Percentiles rank a stretch among this genome's conserved stretches.
Conservation (phyloP, 2,888 invertebrate species). For the Cryptus armator region DNA sequence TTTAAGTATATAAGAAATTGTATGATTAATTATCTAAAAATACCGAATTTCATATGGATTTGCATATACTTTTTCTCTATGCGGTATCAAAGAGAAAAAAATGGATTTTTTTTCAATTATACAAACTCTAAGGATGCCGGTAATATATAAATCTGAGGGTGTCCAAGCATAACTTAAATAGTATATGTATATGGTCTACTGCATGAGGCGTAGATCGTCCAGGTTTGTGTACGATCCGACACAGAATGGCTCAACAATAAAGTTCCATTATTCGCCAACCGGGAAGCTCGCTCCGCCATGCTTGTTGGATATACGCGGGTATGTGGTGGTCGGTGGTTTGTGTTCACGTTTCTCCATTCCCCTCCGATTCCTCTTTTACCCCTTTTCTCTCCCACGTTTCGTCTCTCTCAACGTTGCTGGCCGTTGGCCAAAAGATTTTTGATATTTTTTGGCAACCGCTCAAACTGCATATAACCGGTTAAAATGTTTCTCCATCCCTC, state of each 20-base stretch:
- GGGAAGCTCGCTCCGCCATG: conserved; percentile 63
- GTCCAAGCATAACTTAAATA: conserved; percentile 39
- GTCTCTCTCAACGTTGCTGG: conserved; percentile 71
- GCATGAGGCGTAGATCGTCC: conserved; percentile 47
- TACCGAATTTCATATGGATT: too few relatives aligned
- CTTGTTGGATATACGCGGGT: conserved; percentile 72
- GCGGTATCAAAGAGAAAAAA: conserved; percentile 37
- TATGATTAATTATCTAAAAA: too few relatives aligned
- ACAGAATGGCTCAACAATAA: conserved; percentile 76
- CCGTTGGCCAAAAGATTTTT: conserved; percentile 80
- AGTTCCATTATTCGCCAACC: conserved; percentile 78
- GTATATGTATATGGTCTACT: conserved; percentile 12
- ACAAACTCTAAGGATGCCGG: conserved; percentile 21
- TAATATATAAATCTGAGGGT: conserved; percentile 52
- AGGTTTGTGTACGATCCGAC: conserved; percentile 57
- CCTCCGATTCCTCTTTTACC: conserved; percentile 12
- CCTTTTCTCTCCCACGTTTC: conserved; percentile 41
- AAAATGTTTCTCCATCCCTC: conserved; percentile 79
- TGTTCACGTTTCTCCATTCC: conserved; percentile 67
- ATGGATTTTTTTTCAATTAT: conserved; percentile 32
- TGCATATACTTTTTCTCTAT: too few relatives aligned
- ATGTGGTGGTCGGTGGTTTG: conserved; percentile 74
- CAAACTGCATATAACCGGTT: conserved; percentile 80
- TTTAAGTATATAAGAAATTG: too few relatives aligned
- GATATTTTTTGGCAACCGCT: conserved; percentile 82